phyloP scores from a whole-genome alignment of 2,113 vertebrate genomes.

The Felis chaus region DNA sequence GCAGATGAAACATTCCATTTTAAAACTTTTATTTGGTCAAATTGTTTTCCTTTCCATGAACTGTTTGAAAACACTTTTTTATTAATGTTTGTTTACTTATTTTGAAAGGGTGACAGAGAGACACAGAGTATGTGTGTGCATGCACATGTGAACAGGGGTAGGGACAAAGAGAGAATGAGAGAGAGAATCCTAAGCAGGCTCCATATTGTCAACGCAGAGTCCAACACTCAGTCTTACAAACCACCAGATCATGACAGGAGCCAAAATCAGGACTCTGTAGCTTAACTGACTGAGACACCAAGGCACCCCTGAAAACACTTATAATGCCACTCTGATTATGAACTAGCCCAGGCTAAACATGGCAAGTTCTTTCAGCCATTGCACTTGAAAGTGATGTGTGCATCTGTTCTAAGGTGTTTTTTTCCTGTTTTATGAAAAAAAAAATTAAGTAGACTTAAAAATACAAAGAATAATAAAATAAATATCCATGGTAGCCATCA shows the following conservation, averaged over 20 bases:
- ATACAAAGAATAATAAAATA: background rate
- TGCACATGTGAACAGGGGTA: no score
- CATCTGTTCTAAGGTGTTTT: background rate
- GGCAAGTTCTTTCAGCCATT: background rate
- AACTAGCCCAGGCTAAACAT: slow-evolving; percentile 4
- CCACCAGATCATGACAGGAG: no score
- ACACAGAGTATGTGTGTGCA: no score
- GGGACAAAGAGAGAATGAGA: no score
- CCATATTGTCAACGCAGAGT: no score
- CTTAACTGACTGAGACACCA: no score
- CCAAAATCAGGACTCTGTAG: no score
- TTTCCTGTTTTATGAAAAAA: background rate
- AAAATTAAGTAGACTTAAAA: background rate
- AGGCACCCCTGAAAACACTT: background rate
- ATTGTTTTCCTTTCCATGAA: background rate
- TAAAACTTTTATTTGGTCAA: background rate
- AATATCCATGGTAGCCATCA: background rate
- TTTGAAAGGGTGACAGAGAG: no score
- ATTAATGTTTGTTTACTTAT: no score
- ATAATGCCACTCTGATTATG: background rate
- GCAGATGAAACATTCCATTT: background rate
- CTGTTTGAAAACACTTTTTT: background rate
- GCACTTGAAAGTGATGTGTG: background rate
- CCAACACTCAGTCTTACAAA: no score
- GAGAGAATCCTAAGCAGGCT: no score